Conservation (phyloP, 2,797 vertebrate genomes). For the Synaphobranchus kaupii region DNA sequence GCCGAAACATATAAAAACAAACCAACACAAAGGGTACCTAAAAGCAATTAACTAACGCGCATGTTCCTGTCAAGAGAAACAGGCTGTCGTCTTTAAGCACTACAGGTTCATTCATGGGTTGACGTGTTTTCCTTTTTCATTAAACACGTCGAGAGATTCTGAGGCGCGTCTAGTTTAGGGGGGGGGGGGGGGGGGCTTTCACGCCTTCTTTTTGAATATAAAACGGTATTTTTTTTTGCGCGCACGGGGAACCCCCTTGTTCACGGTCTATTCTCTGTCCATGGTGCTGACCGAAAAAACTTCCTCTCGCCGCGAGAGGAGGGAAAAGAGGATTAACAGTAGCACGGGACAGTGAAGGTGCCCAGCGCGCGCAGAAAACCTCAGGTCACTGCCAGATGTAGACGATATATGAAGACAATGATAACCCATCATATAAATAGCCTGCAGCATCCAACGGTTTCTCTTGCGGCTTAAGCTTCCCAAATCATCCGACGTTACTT, state of each 20-base stretch:
- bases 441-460: not conserved
- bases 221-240: not conserved
- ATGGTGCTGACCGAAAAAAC: conserved; percentile 57
- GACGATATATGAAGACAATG: not conserved
- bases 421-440: not conserved
- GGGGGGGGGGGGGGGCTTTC: not conserved
- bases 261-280: conserved; percentile 52
- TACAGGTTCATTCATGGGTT: not conserved
- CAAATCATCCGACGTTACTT: not conserved
- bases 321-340: not conserved
- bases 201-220: not conserved
- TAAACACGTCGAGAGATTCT: not conserved
- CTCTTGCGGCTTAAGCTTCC: not conserved
- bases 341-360: not conserved
- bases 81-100: conserved; percentile 22
- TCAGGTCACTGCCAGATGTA: not conserved
- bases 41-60: conserved; percentile 68
- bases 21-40: conserved; percentile 47
- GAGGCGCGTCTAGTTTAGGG: too few species aligned
- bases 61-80: conserved; percentile 42
- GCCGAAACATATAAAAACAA: conserved; percentile 29
- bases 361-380: not conserved
- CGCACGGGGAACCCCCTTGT: not conserved
- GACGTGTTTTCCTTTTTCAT: conserved; percentile 31
- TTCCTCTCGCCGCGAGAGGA: not conserved